phyloP scores from a whole-genome alignment of 2,888 invertebrate species.

The Eurytoma adleriae region DNA sequence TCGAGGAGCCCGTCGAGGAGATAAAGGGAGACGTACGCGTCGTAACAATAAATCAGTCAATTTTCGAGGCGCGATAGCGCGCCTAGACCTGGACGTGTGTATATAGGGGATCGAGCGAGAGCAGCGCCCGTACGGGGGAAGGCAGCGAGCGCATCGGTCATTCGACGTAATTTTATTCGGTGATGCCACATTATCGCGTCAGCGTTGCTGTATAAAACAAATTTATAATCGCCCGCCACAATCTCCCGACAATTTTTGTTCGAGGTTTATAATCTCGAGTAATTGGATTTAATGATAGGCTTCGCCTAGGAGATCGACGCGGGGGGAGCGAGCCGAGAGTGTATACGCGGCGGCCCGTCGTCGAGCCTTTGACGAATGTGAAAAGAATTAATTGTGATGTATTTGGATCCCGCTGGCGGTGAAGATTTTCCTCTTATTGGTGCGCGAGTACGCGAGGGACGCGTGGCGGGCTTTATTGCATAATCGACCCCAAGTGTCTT shows the following conservation, averaged over 20 bases:
- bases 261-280: constrained; percentile 45
- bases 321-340: background rate
- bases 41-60: constrained; percentile 58
- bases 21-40: constrained; percentile 12
- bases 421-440: constrained; percentile 17
- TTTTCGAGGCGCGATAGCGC: constrained; percentile 49
- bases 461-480: constrained; percentile 20
- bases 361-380: constrained; percentile 20
- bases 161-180: constrained; percentile 55
- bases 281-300: constrained; percentile 51
- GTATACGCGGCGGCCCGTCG: background rate
- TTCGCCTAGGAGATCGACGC: constrained; percentile 18
- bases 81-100: constrained; percentile 31
- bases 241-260: constrained; percentile 51
- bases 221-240: constrained; percentile 51
- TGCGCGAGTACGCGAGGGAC: background rate
- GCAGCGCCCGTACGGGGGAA: background rate
- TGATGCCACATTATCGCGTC: constrained; percentile 51
- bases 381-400: constrained; percentile 41
- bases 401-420: constrained; percentile 1
- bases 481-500: constrained; percentile 14
- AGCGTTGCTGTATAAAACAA: constrained; percentile 53
- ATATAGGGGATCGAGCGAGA: constrained; percentile 39
- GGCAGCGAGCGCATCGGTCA: constrained; percentile 13
- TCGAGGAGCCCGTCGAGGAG: constrained; percentile 1